A percentile compares a stretch with the other conserved stretches of the same genome.
Conservation (phyloP, 2,888 invertebrate genomes). For the Pristionchus maxplancki region DNA sequence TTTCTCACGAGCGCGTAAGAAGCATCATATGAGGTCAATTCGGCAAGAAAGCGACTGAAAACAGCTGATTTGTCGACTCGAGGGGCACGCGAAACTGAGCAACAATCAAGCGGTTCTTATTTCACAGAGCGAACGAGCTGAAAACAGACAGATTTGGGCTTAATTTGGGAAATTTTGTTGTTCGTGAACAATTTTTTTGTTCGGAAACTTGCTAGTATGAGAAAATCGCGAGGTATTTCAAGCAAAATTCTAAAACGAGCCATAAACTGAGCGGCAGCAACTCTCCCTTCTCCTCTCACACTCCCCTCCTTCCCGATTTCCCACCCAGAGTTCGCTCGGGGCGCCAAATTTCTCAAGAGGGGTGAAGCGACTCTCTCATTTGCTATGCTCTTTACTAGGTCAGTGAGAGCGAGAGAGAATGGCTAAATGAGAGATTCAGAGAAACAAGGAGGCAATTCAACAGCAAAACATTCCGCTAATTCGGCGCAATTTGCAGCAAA, state of each 20-base stretch:
- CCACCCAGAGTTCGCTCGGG: constrained; percentile 6
- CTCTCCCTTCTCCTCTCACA: constrained; percentile 11
- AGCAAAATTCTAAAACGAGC: not conserved
- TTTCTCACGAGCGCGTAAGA: not conserved
- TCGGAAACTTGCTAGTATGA: too few species aligned
- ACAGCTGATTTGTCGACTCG: not conserved
- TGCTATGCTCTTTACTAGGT: not conserved
- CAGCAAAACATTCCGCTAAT: not conserved
- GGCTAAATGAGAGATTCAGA: not conserved
- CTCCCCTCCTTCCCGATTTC: not conserved
- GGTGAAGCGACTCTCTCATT: not conserved
- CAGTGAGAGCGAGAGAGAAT: not conserved
- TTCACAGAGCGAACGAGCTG: not conserved
- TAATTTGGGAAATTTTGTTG: too few species aligned
- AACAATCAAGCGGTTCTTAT: not conserved
- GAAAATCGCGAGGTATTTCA: not conserved
- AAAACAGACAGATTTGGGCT: too few species aligned
- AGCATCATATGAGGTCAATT: not conserved
- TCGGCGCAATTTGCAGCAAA: not conserved
- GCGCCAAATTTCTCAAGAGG: constrained; percentile 16
- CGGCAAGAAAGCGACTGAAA: not conserved
- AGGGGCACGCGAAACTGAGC: not conserved
- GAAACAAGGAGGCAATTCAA: not conserved
- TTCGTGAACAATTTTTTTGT: too few species aligned
- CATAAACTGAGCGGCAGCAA: not conserved